These are phyloP conservation scores for Lathamus discolor DNA, from an alignment of 2,113 vertebrate species.

Conservation along the genomic window DNA sequence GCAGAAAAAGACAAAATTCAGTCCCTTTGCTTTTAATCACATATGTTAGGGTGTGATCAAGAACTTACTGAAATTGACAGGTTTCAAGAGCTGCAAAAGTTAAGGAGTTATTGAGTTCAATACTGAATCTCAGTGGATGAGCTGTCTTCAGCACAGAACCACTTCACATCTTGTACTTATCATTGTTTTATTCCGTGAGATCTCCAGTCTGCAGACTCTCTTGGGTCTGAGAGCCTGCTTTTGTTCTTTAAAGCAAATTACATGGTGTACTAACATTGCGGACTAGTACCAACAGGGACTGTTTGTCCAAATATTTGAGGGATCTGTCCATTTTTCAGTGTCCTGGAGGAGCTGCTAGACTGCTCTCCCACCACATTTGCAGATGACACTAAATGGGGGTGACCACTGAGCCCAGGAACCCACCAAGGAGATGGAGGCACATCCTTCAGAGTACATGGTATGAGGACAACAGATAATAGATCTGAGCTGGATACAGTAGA, in stretches of 20 bases:
- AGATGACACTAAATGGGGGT: background rate
- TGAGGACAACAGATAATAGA: background rate
- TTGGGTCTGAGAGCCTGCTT: background rate
- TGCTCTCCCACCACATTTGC: background rate
- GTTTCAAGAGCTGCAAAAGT: background rate
- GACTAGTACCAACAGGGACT: background rate
- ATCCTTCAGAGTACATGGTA: background rate
- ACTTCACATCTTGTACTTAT: rapidly evolving
- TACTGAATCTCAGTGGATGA: background rate
- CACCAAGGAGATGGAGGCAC: background rate
- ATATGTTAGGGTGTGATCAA: background rate
- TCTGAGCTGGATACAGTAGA: rapidly evolving
- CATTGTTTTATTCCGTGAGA: background rate
- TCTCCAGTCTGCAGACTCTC: background rate
- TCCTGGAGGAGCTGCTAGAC: background rate
- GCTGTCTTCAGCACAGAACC: background rate
- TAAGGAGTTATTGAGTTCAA: background rate
- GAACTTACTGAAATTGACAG: background rate
- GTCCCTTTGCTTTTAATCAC: background rate
- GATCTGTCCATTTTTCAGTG: rapidly evolving
- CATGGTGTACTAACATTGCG: rapidly evolving
- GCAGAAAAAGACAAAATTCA: background rate
- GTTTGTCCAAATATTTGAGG: background rate
- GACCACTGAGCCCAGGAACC: background rate
- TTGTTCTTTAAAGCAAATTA: background rate